These are phyloP conservation scores for Drosophila orosa DNA, from an alignment of 1,140 invertebrate genomes.

Conservation along the genomic window DNA sequence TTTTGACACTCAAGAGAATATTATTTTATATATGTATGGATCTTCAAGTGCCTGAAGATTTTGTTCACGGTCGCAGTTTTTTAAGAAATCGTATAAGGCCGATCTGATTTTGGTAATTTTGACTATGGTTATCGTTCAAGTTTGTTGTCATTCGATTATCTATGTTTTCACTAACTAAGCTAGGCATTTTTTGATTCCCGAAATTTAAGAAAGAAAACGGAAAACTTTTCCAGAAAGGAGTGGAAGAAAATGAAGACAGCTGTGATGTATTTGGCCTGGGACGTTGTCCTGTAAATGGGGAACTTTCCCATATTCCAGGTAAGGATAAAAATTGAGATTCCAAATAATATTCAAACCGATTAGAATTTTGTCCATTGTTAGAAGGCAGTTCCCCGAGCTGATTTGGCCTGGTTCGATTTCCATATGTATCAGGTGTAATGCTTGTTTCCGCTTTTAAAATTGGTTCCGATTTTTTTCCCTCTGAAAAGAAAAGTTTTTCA, in stretches of 20 bases:
- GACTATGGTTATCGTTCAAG: not conserved
- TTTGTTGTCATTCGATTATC: not conserved
- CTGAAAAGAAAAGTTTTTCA: not conserved
- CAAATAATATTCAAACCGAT: not conserved
- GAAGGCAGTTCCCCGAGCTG: not conserved
- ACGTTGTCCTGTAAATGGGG: not conserved
- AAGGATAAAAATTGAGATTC: constrained; percentile 6
- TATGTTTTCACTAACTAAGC: not conserved
- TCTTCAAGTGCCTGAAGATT: not conserved
- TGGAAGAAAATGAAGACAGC: not conserved
- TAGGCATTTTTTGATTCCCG: not conserved
- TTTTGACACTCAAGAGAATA: no score
- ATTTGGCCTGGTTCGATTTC: not conserved
- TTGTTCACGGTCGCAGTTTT: not conserved
- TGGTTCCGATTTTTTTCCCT: not conserved
- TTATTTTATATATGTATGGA: no score
- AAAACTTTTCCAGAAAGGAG: not conserved
- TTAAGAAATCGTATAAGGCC: not conserved
- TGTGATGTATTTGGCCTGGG: not conserved
- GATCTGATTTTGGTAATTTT: not conserved
- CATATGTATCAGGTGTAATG: not conserved
- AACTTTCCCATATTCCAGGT: not conserved
- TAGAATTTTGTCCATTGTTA: constrained; percentile 1
- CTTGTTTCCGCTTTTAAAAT: not conserved
- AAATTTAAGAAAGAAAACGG: not conserved